Evolutionary conservation across 1,140 invertebrate genomes (phyloP).

Genomic region (Macrotrachela quadricornifera): DNA sequence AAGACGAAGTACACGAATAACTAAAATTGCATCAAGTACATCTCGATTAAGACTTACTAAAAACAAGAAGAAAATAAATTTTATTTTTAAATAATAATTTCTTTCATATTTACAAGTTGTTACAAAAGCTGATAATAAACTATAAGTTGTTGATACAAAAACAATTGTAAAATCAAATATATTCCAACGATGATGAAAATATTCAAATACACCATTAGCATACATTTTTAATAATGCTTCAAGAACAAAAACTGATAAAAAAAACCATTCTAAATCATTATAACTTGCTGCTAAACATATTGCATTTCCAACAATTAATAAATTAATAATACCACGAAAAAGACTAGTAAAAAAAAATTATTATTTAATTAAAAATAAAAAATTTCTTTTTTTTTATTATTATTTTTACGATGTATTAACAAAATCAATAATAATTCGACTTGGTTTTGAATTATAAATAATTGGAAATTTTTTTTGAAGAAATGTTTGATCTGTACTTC

Average conservation of each 20-base stretch:
- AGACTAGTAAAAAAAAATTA: conserved; percentile 30
- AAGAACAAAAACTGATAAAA: conserved; percentile 30
- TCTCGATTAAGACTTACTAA: too few relatives aligned
- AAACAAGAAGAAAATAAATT: too few relatives aligned
- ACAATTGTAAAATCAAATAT: conserved; percentile 20
- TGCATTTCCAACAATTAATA: conserved; percentile 33
- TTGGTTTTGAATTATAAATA: conserved; percentile 25
- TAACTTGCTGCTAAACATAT: conserved; percentile 17
- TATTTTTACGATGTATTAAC: conserved; percentile 29
- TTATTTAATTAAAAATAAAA: not conserved
- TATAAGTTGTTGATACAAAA: too few relatives aligned
- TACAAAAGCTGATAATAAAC: too few relatives aligned
- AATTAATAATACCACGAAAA: conserved; percentile 36
- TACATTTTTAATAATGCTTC: conserved; percentile 36
- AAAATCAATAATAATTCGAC: conserved; percentile 18
- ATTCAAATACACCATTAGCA: conserved; percentile 26
- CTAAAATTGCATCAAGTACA: not conserved
- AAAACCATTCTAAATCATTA: conserved; percentile 27
- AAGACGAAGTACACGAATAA: not conserved
- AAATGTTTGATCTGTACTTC: not conserved
- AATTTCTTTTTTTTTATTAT: not conserved
- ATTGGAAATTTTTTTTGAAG: conserved; percentile 7
- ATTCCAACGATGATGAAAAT: conserved; percentile 33
- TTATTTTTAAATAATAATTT: too few relatives aligned
- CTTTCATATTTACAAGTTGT: too few relatives aligned